Conservation (phyloP, 2,797 vertebrate genomes). For the Myotis pilosus region DNA sequence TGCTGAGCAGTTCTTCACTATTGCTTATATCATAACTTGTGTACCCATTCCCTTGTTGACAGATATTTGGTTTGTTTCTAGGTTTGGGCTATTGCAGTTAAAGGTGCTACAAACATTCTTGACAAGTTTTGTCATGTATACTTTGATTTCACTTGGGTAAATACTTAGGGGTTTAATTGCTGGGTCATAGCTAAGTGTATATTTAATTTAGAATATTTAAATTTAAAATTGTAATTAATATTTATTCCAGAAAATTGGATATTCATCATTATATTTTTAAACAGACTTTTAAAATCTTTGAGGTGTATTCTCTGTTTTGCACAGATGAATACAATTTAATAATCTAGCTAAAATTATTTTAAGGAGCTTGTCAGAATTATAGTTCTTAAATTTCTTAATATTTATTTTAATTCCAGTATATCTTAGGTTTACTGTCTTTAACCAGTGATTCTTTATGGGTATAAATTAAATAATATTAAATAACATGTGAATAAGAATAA, state of each 20-base stretch:
- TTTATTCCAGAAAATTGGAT: neutral
- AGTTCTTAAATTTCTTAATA: neutral
- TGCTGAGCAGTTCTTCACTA: neutral
- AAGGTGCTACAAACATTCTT: neutral
- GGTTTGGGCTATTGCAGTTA: neutral
- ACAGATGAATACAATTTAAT: neutral
- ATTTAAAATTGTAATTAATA: conserved; percentile 2
- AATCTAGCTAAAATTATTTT: neutral
- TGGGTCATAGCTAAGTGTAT: neutral
- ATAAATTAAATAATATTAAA: conserved; percentile 16
- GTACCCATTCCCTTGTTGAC: neutral
- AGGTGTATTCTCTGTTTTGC: neutral
- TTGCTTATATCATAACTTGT: neutral
- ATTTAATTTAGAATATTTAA: neutral
- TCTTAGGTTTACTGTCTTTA: neutral
- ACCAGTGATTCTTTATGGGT: neutral
- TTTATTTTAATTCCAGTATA: conserved; percentile 4
- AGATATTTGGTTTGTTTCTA: neutral
- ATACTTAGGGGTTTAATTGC: neutral
- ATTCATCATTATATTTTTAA: neutral
- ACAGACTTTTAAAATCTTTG: neutral
- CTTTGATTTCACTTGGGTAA: conserved; percentile 28
- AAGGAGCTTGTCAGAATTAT: neutral
- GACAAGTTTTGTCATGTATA: neutral
- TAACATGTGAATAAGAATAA: neutral